These are phyloP conservation scores for Drosophila nigricruria DNA, from an alignment of 2,888 invertebrate species.

Conservation along the genomic window DNA sequence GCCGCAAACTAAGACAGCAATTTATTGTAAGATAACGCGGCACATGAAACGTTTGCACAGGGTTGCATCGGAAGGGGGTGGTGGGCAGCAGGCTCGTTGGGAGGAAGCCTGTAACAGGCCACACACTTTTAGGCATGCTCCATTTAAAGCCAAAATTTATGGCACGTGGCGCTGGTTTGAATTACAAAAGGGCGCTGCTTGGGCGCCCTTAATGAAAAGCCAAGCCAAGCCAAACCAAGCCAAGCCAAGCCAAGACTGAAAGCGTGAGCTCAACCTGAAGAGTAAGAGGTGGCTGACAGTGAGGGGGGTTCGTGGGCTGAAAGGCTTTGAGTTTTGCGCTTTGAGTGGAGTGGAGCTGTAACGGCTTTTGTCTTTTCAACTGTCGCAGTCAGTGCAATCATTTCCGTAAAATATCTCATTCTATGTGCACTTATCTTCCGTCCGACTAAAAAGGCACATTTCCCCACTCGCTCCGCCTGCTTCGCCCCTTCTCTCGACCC, in stretches of 20 bases:
- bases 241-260: neutral
- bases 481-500: neutral
- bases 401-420: constrained; percentile 32
- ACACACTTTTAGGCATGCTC: constrained; percentile 69
- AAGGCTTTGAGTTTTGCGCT: neutral
- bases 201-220: constrained; percentile 64
- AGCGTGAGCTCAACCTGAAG: constrained; percentile 31
- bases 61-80: neutral
- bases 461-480: neutral
- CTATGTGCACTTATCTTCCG: constrained; percentile 25
- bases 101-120: constrained; percentile 53
- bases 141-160: constrained; percentile 79
- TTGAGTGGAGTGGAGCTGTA: neutral
- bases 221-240: constrained; percentile 3
- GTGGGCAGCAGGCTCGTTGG: neutral
- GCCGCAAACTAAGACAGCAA: constrained; percentile 72
- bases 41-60: constrained; percentile 30
- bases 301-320: neutral
- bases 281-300: neutral
- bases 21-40: constrained; percentile 73
- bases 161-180: constrained; percentile 69
- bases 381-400: constrained; percentile 39
- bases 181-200: constrained; percentile 64
- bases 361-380: constrained; percentile 41
- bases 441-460: constrained; percentile 3